A percentile compares a stretch with the other conserved stretches of the same genome.
These are phyloP conservation scores for Aegypius monachus DNA, from an alignment of 2,113 vertebrate genomes.

Conservation along the genomic window DNA sequence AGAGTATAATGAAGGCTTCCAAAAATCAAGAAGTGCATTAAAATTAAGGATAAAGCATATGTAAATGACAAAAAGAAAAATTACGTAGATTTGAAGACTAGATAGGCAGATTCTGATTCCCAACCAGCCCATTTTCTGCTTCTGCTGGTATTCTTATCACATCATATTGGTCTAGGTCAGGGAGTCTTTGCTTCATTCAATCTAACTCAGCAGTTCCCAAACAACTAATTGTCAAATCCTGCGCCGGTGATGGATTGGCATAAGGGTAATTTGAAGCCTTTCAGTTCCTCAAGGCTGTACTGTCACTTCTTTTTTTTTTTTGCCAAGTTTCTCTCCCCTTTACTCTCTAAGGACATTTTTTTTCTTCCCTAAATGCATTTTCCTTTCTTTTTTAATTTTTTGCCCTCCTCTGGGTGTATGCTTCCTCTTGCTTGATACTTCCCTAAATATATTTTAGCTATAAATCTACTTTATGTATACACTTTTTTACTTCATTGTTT, in stretches of 20 bases:
- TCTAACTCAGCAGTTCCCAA: neutral
- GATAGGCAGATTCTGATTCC: neutral
- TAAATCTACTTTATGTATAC: neutral
- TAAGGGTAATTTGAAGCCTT: neutral
- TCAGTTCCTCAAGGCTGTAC: neutral
- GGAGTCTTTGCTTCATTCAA: neutral
- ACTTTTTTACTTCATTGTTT: neutral
- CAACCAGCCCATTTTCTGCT: neutral
- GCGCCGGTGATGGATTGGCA: neutral
- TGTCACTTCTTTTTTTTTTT: neutral
- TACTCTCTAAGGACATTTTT: neutral
- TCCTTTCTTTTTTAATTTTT: neutral
- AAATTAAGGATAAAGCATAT: slow-evolving; percentile 16
- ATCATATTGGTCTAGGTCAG: neutral
- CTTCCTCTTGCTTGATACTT: neutral
- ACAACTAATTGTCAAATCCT: slow-evolving; percentile 27
- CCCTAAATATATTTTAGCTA: neutral
- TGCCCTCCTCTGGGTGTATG: neutral
- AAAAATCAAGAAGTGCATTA: slow-evolving; percentile 39
- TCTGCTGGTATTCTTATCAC: neutral
- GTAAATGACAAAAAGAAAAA: slow-evolving; percentile 38
- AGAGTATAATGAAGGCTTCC: slow-evolving; percentile 15
- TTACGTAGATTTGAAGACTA: neutral
- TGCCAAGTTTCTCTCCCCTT: neutral
- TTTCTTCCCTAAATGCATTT: neutral